phyloP scores from a whole-genome alignment of 2,113 vertebrate genomes.

The Otocyon megalotis region DNA sequence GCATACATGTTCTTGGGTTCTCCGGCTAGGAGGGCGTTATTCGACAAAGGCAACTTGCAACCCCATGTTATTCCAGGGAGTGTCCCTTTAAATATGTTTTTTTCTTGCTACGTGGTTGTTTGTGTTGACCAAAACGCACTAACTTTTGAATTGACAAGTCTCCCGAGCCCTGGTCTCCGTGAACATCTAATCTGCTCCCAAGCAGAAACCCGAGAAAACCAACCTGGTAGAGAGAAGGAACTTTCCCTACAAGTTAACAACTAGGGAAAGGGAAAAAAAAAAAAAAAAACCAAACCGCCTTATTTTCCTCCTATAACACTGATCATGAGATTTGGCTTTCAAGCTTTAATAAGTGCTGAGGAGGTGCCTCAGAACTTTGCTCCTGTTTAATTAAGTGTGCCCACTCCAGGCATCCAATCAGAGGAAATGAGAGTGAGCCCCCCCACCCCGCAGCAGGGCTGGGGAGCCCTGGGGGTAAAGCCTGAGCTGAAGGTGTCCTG shows the following conservation, averaged over 20 bases:
- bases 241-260: slow-evolving; percentile 76
- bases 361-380: slow-evolving; percentile 74
- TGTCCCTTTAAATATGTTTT: slow-evolving; percentile 77
- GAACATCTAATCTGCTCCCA: background rate
- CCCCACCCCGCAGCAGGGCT: background rate
- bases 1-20: slow-evolving; percentile 61
- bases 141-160: slow-evolving; percentile 67
- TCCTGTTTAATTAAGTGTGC: slow-evolving; percentile 79
- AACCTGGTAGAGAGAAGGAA: slow-evolving; percentile 71
- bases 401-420: slow-evolving; percentile 82
- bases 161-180: slow-evolving; percentile 19
- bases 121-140: slow-evolving; percentile 76
- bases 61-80: slow-evolving; percentile 74
- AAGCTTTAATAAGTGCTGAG: slow-evolving; percentile 71
- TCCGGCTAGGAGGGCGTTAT: background rate
- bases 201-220: slow-evolving; percentile 60
- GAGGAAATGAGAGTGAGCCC: slow-evolving; percentile 45
- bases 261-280: too few species aligned
- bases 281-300: background rate
- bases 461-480: slow-evolving; percentile 30
- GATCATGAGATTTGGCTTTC: slow-evolving; percentile 79
- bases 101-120: slow-evolving; percentile 73
- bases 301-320: slow-evolving; percentile 67
- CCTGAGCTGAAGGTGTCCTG: slow-evolving; percentile 49
- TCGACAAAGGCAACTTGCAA: slow-evolving; percentile 71